phyloP scores from a whole-genome alignment of 2,888 invertebrate genomes.

The Drosophila meridiana region DNA sequence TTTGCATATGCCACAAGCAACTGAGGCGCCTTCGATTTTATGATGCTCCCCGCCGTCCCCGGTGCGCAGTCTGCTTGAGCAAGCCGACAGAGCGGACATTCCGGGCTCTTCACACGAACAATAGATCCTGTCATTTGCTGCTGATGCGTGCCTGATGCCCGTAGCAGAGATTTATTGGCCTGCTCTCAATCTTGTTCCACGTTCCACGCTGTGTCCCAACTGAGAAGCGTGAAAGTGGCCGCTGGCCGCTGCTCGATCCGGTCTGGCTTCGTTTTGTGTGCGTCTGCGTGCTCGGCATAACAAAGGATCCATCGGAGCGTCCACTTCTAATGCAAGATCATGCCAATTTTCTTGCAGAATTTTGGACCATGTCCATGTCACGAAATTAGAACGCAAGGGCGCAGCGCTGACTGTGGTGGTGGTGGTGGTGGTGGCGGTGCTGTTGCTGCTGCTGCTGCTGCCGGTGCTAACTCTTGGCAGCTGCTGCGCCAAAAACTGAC shows the following conservation, averaged over 20 bases:
- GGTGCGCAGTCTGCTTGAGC: background rate
- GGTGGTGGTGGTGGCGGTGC: constrained; percentile 37
- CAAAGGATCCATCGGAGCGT: constrained; percentile 58
- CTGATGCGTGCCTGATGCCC: constrained; percentile 71
- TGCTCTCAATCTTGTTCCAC: constrained; percentile 63
- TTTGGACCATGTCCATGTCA: constrained; percentile 55
- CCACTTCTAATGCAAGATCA: constrained; percentile 62
- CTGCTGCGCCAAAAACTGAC: constrained; percentile 61
- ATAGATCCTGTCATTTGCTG: constrained; percentile 58
- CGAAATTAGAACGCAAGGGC: constrained; percentile 72
- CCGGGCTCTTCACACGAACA: constrained; percentile 62
- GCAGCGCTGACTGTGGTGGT: constrained; percentile 21
- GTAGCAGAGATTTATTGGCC: constrained; percentile 74
- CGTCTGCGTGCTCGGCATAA: constrained; percentile 41
- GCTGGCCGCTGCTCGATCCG: constrained; percentile 9
- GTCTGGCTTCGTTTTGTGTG: background rate
- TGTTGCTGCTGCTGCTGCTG: constrained; percentile 18
- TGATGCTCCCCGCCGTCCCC: constrained; percentile 34
- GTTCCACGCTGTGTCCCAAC: constrained; percentile 58
- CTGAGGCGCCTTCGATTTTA: constrained; percentile 47
- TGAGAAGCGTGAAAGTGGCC: constrained; percentile 76
- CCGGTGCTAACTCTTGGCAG: constrained; percentile 30
- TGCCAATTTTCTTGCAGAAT: constrained; percentile 66
- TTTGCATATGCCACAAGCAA: constrained; percentile 38
- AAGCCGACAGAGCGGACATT: constrained; percentile 1